phyloP scores from a whole-genome alignment of 2,113 vertebrate genomes.

The Anoura caudifer region DNA sequence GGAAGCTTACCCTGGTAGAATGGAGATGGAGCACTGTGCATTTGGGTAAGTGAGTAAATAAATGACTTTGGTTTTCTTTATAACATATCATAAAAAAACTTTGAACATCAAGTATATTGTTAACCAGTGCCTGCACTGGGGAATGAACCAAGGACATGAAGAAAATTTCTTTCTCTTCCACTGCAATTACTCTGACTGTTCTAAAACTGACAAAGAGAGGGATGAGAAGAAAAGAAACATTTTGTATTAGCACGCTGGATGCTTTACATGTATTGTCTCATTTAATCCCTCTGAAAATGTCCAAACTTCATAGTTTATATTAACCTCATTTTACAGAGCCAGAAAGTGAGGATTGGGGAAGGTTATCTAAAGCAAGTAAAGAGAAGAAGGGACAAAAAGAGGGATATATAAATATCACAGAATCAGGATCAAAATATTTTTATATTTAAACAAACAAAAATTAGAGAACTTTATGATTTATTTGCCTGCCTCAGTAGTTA shows the following conservation, averaged over 20 bases:
- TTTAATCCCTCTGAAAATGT: not conserved
- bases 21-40: not conserved
- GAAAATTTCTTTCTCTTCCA: not conserved
- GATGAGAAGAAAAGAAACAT: not conserved
- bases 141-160: not conserved
- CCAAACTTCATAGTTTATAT: not conserved
- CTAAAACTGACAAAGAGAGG: not conserved
- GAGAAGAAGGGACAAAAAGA: not conserved
- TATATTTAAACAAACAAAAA: slow-evolving; percentile 5
- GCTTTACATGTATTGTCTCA: not conserved
- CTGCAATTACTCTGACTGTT: not conserved
- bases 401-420: not conserved
- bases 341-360: not conserved
- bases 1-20: not conserved
- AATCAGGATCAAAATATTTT: not conserved
- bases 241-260: not conserved
- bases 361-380: not conserved
- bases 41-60: not conserved
- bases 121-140: not conserved
- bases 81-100: not conserved
- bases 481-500: not conserved
- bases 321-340: not conserved
- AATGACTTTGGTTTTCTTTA: not conserved
- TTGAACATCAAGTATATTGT: not conserved
- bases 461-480: slow-evolving; percentile 5